phyloP scores from a whole-genome alignment of 2,113 vertebrate genomes.

The Toxotes jaculatrix region DNA sequence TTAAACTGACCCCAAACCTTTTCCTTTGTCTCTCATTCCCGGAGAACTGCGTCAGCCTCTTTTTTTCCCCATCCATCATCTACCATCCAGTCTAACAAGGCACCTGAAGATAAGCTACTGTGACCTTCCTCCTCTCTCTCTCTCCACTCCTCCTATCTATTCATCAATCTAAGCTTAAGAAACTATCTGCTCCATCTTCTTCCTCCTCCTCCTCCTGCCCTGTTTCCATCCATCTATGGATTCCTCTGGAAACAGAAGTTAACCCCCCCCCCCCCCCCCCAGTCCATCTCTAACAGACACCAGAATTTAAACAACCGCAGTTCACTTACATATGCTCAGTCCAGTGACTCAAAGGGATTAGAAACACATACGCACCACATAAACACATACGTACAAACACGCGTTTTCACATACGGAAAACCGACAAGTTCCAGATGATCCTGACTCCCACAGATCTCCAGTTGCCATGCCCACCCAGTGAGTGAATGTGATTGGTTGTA shows the following conservation, averaged over 20 bases:
- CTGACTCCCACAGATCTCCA: conserved; percentile 68
- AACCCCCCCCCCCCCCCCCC: conserved; percentile 14
- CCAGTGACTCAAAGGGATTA: conserved; percentile 1
- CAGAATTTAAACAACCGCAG: neutral
- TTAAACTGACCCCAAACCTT: neutral
- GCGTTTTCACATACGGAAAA: conserved; percentile 20
- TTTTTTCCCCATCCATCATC: conserved; percentile 42
- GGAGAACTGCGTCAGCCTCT: neutral
- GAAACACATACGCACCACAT: neutral
- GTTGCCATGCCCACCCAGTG: conserved; percentile 69
- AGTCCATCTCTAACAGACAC: neutral
- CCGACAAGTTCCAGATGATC: conserved; percentile 63
- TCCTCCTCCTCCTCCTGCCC: neutral
- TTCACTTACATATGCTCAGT: conserved; percentile 9
- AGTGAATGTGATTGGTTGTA: conserved; percentile 57
- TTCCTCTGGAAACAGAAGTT: conserved; percentile 33
- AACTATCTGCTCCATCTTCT: conserved; percentile 25
- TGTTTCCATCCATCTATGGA: conserved; percentile 22
- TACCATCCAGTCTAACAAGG: conserved; percentile 26
- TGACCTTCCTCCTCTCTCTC: conserved; percentile 48
- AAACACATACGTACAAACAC: neutral
- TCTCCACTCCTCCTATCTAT: conserved; percentile 8
- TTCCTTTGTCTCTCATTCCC: conserved; percentile 30
- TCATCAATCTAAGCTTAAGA: conserved; percentile 34
- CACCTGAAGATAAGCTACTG: conserved; percentile 52